Evolutionary conservation across 2,888 invertebrate species (phyloP), one percentile per base, ranked within the genome.

Genomic region (Latrodectus hesperus): DNA sequence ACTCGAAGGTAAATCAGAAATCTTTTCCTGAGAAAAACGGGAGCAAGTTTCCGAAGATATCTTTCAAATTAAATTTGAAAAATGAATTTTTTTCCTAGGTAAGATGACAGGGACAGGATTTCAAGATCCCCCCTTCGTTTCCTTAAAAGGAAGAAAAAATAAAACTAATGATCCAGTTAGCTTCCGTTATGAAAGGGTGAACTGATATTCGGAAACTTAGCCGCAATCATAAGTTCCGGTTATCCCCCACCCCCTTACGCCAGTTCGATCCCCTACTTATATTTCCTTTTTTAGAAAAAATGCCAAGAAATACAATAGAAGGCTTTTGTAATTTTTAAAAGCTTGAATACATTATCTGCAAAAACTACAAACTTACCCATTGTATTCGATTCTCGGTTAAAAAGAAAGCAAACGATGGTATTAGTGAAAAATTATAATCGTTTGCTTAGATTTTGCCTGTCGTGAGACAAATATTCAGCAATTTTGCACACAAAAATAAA

Each of bases 181-280:
- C 81, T 81, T 73, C 73, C 81, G 73, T 81, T 81, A 52, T 64
- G 38, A 81, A 72, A 81, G 81, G 67, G 81, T 81, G 73, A 81
- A 73, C 73, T 67, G 73, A 67, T 73, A 73, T 22, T 60, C 49
- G 60, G 10, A 16, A 60, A 60, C 60, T 60, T n/a, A 60, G n/a
- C n/a, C 12, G 14, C n/a, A n/a, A n/a, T 16, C 12, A n/a, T 60
- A 60, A 60, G 60, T 60, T 60, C 60, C 60, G 60, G 60, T 60
- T 60, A 60, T 60, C n/a, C 60, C 60, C 12, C n/a, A 12, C 60
- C 60, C 60, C n/a, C 60, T 60, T 60, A 16, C 14, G 10, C 60
- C 11, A 12, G 5, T n/a, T 6, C 60, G 14, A 12, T 6, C 55
- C 55, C 11, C 60, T 16, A 60, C n/a, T 60, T 60, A 60, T 60